Conservation (phyloP, 1,140 invertebrate species). For the Hormaphis cornu region DNA sequence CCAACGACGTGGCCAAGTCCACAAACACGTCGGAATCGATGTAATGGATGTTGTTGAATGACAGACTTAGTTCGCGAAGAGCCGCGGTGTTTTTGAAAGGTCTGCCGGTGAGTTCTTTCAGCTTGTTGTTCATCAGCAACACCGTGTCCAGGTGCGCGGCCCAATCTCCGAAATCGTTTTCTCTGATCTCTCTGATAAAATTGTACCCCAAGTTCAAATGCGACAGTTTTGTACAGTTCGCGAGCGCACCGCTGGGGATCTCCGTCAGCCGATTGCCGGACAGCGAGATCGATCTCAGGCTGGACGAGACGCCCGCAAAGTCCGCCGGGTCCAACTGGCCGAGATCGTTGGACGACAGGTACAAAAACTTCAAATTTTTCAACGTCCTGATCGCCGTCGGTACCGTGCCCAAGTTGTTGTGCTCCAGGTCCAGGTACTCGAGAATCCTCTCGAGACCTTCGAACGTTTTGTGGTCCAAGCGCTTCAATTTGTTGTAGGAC, state of each 20-base stretch:
- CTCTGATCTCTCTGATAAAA: slow-evolving; percentile 61
- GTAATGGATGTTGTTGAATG: slow-evolving; percentile 74
- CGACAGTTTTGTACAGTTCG: slow-evolving; percentile 57
- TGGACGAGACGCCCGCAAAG: slow-evolving; percentile 49
- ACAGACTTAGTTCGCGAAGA: slow-evolving; percentile 74
- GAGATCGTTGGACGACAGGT: slow-evolving; percentile 71
- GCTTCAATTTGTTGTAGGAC: slow-evolving; percentile 62
- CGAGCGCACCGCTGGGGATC: slow-evolving; percentile 58
- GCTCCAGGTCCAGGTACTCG: slow-evolving; percentile 72
- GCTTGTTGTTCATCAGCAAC: slow-evolving; percentile 71
- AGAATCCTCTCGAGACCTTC: slow-evolving; percentile 58
- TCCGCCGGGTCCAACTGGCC: slow-evolving; percentile 47
- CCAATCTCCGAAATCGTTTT: slow-evolving; percentile 68
- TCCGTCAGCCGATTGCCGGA: slow-evolving; percentile 66
- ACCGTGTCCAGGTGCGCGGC: slow-evolving; percentile 60
- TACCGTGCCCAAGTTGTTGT: slow-evolving; percentile 60
- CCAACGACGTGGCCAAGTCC: slow-evolving; percentile 60
- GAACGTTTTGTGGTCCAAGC: slow-evolving; percentile 60
- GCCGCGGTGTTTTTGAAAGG: slow-evolving; percentile 60
- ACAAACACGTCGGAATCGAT: slow-evolving; percentile 66
- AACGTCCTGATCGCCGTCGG: slow-evolving; percentile 58
- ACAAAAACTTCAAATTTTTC: slow-evolving; percentile 61
- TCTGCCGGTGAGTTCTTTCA: slow-evolving; percentile 60
- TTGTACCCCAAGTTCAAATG: slow-evolving; percentile 84
- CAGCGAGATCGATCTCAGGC: slow-evolving; percentile 65